Conservation (phyloP, 2,888 invertebrate species). For the Drosophila buzzatii region DNA sequence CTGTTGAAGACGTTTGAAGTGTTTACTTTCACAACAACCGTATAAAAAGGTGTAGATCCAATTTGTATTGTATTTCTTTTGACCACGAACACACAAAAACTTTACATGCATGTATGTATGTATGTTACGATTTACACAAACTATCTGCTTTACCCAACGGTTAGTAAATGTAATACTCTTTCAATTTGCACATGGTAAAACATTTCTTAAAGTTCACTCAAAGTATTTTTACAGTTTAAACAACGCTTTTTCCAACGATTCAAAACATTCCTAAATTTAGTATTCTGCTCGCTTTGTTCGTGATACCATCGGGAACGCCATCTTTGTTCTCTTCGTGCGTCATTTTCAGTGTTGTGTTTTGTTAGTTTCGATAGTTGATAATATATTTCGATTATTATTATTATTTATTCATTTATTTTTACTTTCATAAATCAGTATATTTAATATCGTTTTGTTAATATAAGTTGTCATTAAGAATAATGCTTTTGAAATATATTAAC, state of each 20-base stretch:
- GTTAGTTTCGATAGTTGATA: conserved; percentile 41
- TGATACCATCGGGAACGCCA: conserved; percentile 63
- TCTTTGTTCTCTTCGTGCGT: conserved; percentile 71
- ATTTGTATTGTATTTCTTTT: conserved; percentile 59
- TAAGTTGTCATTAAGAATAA: too few species aligned
- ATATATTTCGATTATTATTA: conserved; percentile 26
- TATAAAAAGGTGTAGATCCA: conserved; percentile 47
- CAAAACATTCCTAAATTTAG: conserved; percentile 51
- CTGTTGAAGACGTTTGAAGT: conserved; percentile 5
- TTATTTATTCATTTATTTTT: too few species aligned
- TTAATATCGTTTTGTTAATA: too few species aligned
- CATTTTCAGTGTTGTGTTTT: conserved; percentile 53
- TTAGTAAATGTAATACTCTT: conserved; percentile 45
- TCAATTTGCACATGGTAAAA: conserved; percentile 54
- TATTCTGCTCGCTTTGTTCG: conserved; percentile 64
- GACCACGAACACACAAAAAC: conserved; percentile 60
- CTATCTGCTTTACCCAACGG: conserved; percentile 39
- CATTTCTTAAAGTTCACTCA: conserved; percentile 11
- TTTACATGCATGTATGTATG: conserved; percentile 32
- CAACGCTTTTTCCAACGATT: conserved; percentile 38
- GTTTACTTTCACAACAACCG: conserved; percentile 16
- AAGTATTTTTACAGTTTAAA: conserved; percentile 34
- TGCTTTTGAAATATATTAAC: too few species aligned
- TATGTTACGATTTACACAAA: conserved; percentile 55
- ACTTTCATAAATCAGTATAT: too few species aligned